Evolutionary conservation across 2,113 vertebrate species (phyloP), one percentile per base, ranked within the genome.

Genomic region (Dasyornis broadbenti): DNA sequence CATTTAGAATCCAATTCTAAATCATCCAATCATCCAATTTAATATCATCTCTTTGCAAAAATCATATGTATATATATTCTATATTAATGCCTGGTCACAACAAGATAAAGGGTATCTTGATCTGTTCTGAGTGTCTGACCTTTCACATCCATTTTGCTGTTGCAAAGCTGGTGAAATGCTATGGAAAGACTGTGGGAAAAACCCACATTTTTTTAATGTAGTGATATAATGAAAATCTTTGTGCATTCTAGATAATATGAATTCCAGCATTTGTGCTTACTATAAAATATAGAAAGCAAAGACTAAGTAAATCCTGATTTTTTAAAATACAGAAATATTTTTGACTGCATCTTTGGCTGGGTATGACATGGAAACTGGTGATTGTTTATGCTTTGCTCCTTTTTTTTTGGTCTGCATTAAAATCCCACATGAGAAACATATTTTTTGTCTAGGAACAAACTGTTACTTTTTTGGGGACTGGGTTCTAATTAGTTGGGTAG

Each of bases 361-460:
- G 30, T 70, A 39, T 76, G 80, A 84, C 88, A 77, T 75, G 70
- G 84, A 89, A 94, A 96, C 53, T 81, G 52, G 35, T 52, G 66
- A 64, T 79, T 94, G 89, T 90, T 96, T 94, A 75, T 49, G 19
- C 70, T 91, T 88, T 89, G 30, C 71, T 91, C 54, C 50, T 73
- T 91, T 92, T 42, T 52, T 95, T 89, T 92, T 64, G 27, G 33
- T 87, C 59, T 90, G 60, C 56, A 47, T 92, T 86, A 86, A 96
- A 94, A 83, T 91, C 71, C 72, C 68, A 88, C 81, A 91, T 42
- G 49, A 95, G 86, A 96, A 96, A 80, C 35, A 73, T 77, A 28
- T 94, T 84, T 94, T 90, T 93, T 86, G 70, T 94, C 85, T 91
- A 80, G 80, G 91, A 95, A 93, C 91, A 93, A 94, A 82, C 90